Base-by-base conservation (phyloP, 2,797 vertebrate species). In the Clarias laeviceps region DNA sequence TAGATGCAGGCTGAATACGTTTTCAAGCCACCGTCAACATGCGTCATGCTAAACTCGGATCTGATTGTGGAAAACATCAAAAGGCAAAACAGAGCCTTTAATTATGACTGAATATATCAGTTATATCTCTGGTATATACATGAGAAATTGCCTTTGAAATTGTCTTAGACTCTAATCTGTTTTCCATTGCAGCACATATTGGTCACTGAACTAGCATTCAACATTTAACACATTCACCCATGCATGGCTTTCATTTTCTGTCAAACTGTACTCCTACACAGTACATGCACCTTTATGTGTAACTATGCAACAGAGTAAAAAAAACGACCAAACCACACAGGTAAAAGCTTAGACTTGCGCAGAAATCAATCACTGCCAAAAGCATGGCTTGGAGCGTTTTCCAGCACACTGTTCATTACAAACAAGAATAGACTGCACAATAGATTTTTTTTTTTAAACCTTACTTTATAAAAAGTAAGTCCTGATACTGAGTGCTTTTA, bases 181-280 rank as follows among this genome's bases (percentile, higher is more conserved):
- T 29, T 27, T 72, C 40, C 12, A 61, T 62, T 74, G 80, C 72
- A 62, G 62, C 56, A 80, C 40, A 74, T 27, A n/a, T 24, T 56
- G 73, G 56, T 17, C 57, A 5, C 66, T 84, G 74, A 65, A 84
- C 64, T 68, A 93, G 91, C 88, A 89, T 85, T 88, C 89, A 88
- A 56, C 72, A 85, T 84, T 68, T 86, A 54, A 69, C 80, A 87
- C 5, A 65, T 73, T 85, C 37, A 59, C 56, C 85, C 89, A 89
- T 88, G 87, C 92, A 77, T 69, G 87, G 89, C 82, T 84, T 89
- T 85, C 84, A 80, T 80, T 82, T 86, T 90, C 91, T 88, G 84
- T 87, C 82, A 32, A 84, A 87, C 84, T 86, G 29, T 76, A 85
- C 85, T 90, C 84, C 83, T 85, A 91, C 50, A 54, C 50, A 54